Conservation (phyloP, 2,888 invertebrate genomes). For the Apocheima hispidaria region DNA sequence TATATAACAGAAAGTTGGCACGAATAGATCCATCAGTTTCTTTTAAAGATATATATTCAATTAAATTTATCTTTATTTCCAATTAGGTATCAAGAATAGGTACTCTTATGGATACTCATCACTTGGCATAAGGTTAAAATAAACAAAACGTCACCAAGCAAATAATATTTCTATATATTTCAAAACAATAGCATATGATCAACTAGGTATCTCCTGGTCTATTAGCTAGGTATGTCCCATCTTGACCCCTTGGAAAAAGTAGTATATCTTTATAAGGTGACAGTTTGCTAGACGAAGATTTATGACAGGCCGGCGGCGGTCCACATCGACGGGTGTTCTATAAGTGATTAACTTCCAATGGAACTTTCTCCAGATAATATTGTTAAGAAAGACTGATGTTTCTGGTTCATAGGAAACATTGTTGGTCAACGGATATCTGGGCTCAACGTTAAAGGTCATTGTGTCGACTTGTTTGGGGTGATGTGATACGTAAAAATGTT, state of each 20-base stretch:
- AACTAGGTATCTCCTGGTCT: slow-evolving; percentile 11
- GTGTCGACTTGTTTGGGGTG: slow-evolving; percentile 4
- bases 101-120: no score
- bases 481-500: slow-evolving; percentile 7
- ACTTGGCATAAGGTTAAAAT: no score
- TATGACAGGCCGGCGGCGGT: slow-evolving; percentile 56
- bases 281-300: slow-evolving; percentile 68
- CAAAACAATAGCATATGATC: no score
- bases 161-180: no score
- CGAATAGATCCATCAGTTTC: no score
- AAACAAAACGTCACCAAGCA: no score
- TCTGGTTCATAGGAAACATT: slow-evolving; percentile 35
- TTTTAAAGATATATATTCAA: no score
- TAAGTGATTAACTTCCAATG: slow-evolving; percentile 58
- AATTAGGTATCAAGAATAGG: no score
- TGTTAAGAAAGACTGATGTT: slow-evolving; percentile 42
- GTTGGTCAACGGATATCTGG: slow-evolving; percentile 28
- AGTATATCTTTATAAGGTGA: slow-evolving; percentile 66
- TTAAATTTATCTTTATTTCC: no score
- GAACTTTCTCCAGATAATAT: slow-evolving; percentile 40
- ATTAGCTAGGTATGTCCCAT: slow-evolving; percentile 26
- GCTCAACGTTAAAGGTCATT: slow-evolving; percentile 20
- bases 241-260: slow-evolving; percentile 48
- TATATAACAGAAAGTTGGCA: no score
- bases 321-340: slow-evolving; percentile 52